phyloP scores from a whole-genome alignment of 2,113 vertebrate species.

The Cisticola juncidis region DNA sequence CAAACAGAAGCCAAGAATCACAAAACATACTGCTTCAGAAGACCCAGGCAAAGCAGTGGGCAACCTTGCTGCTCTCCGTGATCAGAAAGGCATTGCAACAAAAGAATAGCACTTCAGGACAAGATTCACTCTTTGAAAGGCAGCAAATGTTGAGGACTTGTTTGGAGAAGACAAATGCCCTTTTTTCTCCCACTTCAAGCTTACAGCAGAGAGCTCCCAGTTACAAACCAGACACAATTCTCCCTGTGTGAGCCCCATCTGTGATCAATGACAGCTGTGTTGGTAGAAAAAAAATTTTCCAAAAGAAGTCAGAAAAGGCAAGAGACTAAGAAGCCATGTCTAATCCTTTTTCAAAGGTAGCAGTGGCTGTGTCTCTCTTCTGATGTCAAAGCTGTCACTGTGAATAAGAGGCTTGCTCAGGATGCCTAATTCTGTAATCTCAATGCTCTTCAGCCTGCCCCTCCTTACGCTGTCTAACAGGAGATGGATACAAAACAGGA shows the following conservation, averaged over 20 bases:
- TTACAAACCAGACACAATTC: background rate
- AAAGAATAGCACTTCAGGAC: background rate
- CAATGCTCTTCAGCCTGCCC: background rate
- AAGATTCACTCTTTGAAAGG: background rate
- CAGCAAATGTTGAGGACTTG: background rate
- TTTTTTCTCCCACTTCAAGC: background rate
- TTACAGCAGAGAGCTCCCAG: background rate
- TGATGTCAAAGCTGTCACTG: background rate
- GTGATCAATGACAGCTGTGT: background rate
- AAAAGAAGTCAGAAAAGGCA: background rate
- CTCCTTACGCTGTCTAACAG: background rate
- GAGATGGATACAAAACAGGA: background rate
- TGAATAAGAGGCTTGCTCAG: background rate
- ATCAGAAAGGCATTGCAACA: background rate
- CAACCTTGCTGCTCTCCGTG: background rate
- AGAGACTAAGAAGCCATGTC: slow-evolving; percentile 15
- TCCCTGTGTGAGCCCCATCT: background rate
- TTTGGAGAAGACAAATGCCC: background rate
- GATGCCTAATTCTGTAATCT: background rate
- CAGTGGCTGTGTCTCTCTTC: background rate
- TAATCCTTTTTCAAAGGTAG: slow-evolving; percentile 20
- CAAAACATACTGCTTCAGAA: background rate
- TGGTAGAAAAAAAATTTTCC: background rate
- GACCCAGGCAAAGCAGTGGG: background rate
- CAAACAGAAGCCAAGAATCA: background rate